Conservation (phyloP, 2,888 invertebrate species). For the Aphidius colemani region DNA sequence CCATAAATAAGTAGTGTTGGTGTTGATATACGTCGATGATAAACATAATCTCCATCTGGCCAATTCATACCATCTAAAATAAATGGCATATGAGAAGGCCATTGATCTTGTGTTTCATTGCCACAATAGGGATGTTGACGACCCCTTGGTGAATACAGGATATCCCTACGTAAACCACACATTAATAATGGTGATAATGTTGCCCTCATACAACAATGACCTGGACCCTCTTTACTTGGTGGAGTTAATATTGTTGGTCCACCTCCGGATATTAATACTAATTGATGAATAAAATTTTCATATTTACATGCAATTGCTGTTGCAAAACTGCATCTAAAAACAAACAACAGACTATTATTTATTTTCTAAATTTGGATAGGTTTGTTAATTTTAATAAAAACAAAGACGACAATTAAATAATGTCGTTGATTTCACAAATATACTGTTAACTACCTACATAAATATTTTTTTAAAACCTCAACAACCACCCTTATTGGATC, state of each 20-base stretch:
- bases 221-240: slow-evolving; percentile 63
- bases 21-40: slow-evolving; percentile 67
- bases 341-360: no score
- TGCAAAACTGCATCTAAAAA: slow-evolving; percentile 65
- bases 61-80: slow-evolving; percentile 69
- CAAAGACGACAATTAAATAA: no score
- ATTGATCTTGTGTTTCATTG: slow-evolving; percentile 54
- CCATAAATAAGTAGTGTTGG: slow-evolving; percentile 72
- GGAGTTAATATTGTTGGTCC: slow-evolving; percentile 71
- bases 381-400: no score
- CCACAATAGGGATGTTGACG: slow-evolving; percentile 64
- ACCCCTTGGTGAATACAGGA: slow-evolving; percentile 65
- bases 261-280: slow-evolving; percentile 71
- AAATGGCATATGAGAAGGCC: slow-evolving; percentile 63
- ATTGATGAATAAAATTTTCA: slow-evolving; percentile 64
- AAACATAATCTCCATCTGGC: slow-evolving; percentile 71
- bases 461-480: no score
- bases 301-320: slow-evolving; percentile 66
- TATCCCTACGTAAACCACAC: slow-evolving; percentile 64
- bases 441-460: no score
- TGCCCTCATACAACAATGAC: slow-evolving; percentile 62
- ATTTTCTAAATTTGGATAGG: no score
- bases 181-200: slow-evolving; percentile 66
- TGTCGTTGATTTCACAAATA: no score
- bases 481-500: neutral